Evolutionary conservation across 2,797 vertebrate species (phyloP), one percentile per base, ranked within the genome.

Genomic region (Eleutherodactylus coqui): DNA sequence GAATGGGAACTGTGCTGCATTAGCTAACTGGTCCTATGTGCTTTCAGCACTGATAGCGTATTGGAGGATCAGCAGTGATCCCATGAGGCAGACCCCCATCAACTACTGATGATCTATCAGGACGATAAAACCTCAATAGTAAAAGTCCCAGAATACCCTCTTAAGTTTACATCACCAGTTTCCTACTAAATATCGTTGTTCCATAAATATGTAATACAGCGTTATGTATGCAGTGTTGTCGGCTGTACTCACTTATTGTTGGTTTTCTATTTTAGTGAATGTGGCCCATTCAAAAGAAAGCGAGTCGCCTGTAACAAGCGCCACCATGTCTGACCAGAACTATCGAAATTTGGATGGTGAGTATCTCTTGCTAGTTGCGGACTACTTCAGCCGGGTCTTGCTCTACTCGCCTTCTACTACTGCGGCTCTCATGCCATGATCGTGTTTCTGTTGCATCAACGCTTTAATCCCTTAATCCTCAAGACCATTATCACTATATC

Each of bases 291-390:
- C 45, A 32, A 70, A 81, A 64, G 86, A 81, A 75, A 38, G 29
- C 5, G 29, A 80, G 17, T 53, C 45, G 5, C 32, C 82, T 58
- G 76, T 75, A 7, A 75, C 34, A 76, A 21, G 69, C 49, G 45
- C 36, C 55, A 45, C 67, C 72, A 86, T 85, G 87, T 83, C 84
- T n/a, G 73, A 85, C 43, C 83, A 64, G 62, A 72, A 53, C 53
- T 85, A 88, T 19, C 38, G 51, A 29, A 72, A 79, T 43, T 29
- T 85, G 43, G 73, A 85, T 45, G 86, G 86, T 87, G 86, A 83
- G 82, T n/a, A 41, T 8, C 14, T 24, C 9, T 45, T n/a, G 13
- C 55, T 8, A 19, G 7, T 79, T 21, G 5, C 45, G 38, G 10
- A 77, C 34, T 77, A 53, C 32, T 60, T 60, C 55, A 58, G 2